Percentiles rank a stretch among this genome's conserved stretches.
Evolutionary conservation across 2,888 invertebrate species (phyloP).

Genomic region (Phortica magna): DNA sequence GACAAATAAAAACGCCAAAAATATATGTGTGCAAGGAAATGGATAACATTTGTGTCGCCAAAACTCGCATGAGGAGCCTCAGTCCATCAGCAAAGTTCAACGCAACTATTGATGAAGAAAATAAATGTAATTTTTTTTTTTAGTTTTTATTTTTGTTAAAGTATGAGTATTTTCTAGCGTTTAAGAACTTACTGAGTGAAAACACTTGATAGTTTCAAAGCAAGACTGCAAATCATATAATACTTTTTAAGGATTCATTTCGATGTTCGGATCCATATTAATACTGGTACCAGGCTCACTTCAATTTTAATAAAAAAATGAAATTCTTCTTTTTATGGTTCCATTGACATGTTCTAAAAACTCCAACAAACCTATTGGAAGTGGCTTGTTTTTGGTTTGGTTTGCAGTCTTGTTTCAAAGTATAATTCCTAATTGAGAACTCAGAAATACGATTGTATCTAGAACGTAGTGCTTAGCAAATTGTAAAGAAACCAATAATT

Average conservation of each 20-base stretch:
- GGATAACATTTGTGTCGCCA: neutral
- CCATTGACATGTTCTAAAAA: no score
- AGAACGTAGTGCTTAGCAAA: neutral
- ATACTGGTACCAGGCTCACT: no score
- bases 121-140: neutral
- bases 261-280: no score
- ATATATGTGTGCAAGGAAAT: neutral
- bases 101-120: neutral
- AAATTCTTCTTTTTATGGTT: no score
- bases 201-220: no score
- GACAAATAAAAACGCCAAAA: neutral
- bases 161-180: neutral
- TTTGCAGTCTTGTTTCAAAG: neutral
- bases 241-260: no score
- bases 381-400: no score
- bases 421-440: slow-evolving; percentile 3
- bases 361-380: no score
- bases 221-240: no score
- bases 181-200: no score
- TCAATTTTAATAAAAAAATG: no score
- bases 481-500: slow-evolving; percentile 3
- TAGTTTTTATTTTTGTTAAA: neutral
- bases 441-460: slow-evolving; percentile 1
- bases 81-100: neutral
- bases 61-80: neutral